phyloP scores from a whole-genome alignment of 1,140 invertebrate genomes.

The Drosophila kanapiae region DNA sequence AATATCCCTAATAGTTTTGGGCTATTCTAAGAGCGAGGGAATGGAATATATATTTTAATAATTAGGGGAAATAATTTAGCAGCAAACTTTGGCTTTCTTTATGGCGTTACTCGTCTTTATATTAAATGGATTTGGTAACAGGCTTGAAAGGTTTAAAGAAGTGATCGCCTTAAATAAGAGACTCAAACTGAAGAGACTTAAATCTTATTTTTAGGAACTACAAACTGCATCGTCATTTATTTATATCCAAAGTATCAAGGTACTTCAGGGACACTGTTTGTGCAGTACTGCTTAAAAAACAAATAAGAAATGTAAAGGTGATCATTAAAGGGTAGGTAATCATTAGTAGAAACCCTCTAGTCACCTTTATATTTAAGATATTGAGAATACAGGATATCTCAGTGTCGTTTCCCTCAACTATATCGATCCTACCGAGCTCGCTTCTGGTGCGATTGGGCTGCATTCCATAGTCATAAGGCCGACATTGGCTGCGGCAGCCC shows the following conservation, averaged over 20 bases:
- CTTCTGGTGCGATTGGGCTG: slow-evolving; percentile 75
- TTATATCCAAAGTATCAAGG: accelerated
- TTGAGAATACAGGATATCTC: background rate
- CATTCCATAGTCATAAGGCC: slow-evolving; percentile 81
- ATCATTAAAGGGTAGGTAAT: too few relatives aligned
- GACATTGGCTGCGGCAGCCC: slow-evolving; percentile 30
- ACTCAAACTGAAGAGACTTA: too few relatives aligned
- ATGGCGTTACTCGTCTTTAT: too few relatives aligned
- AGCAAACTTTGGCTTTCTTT: too few relatives aligned
- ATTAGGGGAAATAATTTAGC: too few relatives aligned
- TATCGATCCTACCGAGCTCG: background rate
- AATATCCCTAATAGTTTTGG: background rate
- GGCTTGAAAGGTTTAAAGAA: background rate
- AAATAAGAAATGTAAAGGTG: background rate
- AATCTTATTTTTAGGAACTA: too few relatives aligned
- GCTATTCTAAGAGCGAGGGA: too few relatives aligned
- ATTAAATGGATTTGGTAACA: too few relatives aligned
- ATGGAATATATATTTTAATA: background rate
- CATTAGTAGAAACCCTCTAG: background rate
- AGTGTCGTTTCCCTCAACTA: background rate
- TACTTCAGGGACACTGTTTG: background rate
- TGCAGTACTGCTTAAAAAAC: background rate
- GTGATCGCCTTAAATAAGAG: too few relatives aligned
- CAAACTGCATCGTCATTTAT: accelerated
- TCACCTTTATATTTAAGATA: too few relatives aligned